These are phyloP conservation scores for Epizoanthus ramosus DNA, from an alignment of 92 coral and sea anemone genomes.

Conservation along the genomic window DNA sequence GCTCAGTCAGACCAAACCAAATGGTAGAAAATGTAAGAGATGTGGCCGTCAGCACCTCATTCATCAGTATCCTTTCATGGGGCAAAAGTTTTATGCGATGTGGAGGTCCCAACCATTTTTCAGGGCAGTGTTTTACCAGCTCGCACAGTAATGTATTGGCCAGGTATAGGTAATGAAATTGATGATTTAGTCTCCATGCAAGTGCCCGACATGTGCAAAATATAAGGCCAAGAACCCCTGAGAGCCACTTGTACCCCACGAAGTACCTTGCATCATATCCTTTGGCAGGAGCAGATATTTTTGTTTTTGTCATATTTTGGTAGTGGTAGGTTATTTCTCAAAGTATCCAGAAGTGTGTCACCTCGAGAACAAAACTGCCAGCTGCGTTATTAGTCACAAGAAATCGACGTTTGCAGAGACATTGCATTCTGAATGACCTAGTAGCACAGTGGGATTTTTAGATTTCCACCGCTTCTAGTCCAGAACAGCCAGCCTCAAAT, in stretches of 20 bases:
- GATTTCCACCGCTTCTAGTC: slow-evolving; percentile 46
- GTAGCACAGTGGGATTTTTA: slow-evolving; percentile 24
- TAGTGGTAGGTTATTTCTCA: slow-evolving; percentile 50
- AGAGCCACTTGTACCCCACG: slow-evolving; percentile 44
- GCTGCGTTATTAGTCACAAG: slow-evolving; percentile 26
- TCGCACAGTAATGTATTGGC: slow-evolving; percentile 44
- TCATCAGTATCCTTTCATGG: no score
- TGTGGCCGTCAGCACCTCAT: no score
- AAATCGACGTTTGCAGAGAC: slow-evolving; percentile 14
- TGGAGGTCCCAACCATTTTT: no score
- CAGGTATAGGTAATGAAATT: slow-evolving; percentile 45
- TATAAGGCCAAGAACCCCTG: slow-evolving; percentile 32
- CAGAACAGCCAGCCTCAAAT: slow-evolving; percentile 52
- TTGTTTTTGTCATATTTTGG: slow-evolving; percentile 35
- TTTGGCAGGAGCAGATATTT: slow-evolving; percentile 57
- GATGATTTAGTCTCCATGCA: slow-evolving; percentile 36
- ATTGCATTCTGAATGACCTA: slow-evolving; percentile 25
- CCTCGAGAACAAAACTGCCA: slow-evolving; percentile 38
- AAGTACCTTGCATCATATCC: slow-evolving; percentile 45
- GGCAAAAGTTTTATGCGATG: no score
- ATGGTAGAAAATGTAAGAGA: no score
- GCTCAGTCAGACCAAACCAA: no score
- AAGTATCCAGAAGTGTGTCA: slow-evolving; percentile 51
- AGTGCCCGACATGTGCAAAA: slow-evolving; percentile 41
- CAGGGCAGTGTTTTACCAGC: no score